Evolutionary conservation across 2,113 vertebrate genomes (phyloP).

Genomic region (Dromaius novaehollandiae): DNA sequence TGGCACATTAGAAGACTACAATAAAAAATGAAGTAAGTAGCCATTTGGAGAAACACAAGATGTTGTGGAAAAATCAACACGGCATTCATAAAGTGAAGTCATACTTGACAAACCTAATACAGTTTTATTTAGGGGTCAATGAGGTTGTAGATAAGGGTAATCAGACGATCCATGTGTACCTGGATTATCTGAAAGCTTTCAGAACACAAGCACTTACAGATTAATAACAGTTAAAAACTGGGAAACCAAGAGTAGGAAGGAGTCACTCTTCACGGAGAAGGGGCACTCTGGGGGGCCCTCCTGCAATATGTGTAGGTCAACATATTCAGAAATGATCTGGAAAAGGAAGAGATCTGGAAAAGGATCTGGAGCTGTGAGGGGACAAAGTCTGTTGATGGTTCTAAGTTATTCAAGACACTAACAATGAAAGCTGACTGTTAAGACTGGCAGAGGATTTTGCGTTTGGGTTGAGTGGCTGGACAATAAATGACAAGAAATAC

Average conservation of each 20-base stretch:
- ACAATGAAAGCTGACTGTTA: not conserved
- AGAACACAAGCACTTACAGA: not conserved
- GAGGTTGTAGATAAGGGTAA: not conserved
- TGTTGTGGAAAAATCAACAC: not conserved
- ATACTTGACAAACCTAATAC: not conserved
- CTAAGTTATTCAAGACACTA: not conserved
- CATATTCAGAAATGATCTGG: not conserved
- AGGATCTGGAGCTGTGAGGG: not conserved
- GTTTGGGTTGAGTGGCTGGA: not conserved
- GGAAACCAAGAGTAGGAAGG: not conserved
- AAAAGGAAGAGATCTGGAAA: not conserved
- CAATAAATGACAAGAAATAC: not conserved
- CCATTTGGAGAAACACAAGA: not conserved
- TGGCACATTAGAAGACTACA: not conserved
- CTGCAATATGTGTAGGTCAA: not conserved
- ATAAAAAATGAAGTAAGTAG: not conserved
- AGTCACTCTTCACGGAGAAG: not conserved
- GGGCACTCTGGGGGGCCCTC: not conserved
- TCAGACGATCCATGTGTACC: rapidly evolving
- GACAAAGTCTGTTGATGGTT: not conserved
- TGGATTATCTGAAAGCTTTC: not conserved
- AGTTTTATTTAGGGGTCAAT: not conserved
- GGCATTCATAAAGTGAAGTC: not conserved
- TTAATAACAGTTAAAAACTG: not conserved
- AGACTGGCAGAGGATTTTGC: not conserved